Percentiles rank a stretch among this genome's conserved stretches.
These are phyloP conservation scores for Anomalospiza imberbis DNA, from an alignment of 2,797 vertebrate species.

Conservation along the genomic window DNA sequence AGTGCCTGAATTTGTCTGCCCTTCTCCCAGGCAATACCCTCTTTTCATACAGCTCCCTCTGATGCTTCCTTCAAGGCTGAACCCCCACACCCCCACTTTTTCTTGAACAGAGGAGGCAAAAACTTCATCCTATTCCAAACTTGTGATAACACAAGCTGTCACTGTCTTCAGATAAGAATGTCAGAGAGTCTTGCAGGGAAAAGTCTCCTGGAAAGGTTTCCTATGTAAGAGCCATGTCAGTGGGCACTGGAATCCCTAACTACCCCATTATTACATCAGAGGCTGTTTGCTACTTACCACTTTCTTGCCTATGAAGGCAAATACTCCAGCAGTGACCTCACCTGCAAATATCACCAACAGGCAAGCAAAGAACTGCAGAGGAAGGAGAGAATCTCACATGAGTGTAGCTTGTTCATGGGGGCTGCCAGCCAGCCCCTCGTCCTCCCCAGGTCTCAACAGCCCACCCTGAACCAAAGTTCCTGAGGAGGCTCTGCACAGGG, in stretches of 20 bases:
- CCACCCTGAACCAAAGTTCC: neutral
- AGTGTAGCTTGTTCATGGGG: neutral
- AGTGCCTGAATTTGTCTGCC: neutral
- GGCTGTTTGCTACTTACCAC: conserved; percentile 76
- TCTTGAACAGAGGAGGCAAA: neutral
- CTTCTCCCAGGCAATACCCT: neutral
- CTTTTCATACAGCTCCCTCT: neutral
- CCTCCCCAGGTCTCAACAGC: neutral
- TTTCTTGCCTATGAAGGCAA: conserved; percentile 91
- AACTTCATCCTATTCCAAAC: neutral
- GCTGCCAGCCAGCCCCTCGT: neutral
- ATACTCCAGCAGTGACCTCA: conserved; percentile 91
- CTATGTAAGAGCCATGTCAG: neutral
- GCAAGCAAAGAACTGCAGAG: conserved; percentile 90
- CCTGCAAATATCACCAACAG: conserved; percentile 95
- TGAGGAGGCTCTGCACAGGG: neutral
- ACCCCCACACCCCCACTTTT: neutral
- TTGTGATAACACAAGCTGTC: neutral
- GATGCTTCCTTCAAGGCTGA: neutral
- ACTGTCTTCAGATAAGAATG: neutral
- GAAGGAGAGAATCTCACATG: conserved; percentile 19
- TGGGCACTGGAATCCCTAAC: neutral
- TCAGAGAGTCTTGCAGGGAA: neutral
- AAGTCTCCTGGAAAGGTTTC: neutral
- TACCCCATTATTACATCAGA: neutral